Base-by-base conservation (phyloP, 2,888 invertebrate genomes). In the Dorcus hopei region DNA sequence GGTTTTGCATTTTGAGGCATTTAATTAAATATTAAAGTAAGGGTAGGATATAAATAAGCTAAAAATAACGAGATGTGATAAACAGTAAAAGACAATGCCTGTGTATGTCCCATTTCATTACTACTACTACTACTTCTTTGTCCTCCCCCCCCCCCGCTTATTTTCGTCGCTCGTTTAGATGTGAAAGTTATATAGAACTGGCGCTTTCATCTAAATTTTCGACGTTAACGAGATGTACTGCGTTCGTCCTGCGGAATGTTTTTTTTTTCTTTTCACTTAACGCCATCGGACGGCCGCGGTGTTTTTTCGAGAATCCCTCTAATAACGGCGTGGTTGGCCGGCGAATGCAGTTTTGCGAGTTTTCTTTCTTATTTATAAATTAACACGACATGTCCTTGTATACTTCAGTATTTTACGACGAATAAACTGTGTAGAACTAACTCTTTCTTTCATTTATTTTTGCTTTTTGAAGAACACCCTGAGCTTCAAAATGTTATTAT, bases 141-240 rank as follows among this genome's bases (percentile, higher is more conserved):
- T 7, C 26, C n/a, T n/a, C n/a, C n/a, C n/a, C n/a, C n/a, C 7
- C 26, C 26, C 26, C 41, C 23, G 14, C 38, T 58, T 14, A 39
- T 14, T 38, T 19, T 45, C 14, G 33, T 47, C 19, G 11, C 42
- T 38, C 33, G 40, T 11, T 49, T 59, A 56, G 56, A 56, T 52
- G 55, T 59, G 52, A 59, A 73, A 75, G 77, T 77, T 79, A 79
- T 79, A 79, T 79, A 79, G 77, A 77, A 77, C 77, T 77, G 76
- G 71, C 67, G 68, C 70, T 70, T 71, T 59, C 61, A 66, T 61
- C 47, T 56, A 54, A 61, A 57, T 65, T 57, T 49, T 19, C 19
- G 19, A 19, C 48, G 53, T 51, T 49, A 58, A 54, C 48, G 38
- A 54, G 9, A 33, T 49, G 43, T 38, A 14, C 8, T 53, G 19